phyloP scores from a whole-genome alignment of 2,888 invertebrate species.

The Eilema griseolum region DNA sequence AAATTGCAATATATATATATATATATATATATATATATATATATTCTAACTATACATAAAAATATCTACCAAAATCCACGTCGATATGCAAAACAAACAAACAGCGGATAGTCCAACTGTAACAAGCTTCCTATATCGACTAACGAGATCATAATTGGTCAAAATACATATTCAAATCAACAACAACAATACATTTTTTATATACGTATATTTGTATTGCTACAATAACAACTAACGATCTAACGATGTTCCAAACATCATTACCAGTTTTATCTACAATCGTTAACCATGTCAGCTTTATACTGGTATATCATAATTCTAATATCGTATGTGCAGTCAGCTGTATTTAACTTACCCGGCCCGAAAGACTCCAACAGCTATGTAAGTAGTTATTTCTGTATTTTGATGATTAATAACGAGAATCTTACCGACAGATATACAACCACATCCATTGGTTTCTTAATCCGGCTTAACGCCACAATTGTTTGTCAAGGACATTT shows the following conservation, averaged over 20 bases:
- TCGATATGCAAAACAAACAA: not conserved
- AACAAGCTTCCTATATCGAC: not conserved
- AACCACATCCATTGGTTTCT: too few relatives aligned
- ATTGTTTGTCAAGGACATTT: too few relatives aligned
- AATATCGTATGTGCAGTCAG: not conserved
- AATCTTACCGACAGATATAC: too few relatives aligned
- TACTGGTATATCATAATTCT: not conserved
- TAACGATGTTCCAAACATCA: conserved; percentile 6
- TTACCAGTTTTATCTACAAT: not conserved
- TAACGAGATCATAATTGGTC: not conserved
- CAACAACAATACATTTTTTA: not conserved
- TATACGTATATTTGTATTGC: not conserved
- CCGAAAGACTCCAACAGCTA: conserved; percentile 1
- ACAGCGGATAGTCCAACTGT: not conserved
- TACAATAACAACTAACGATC: not conserved
- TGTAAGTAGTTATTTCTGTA: not conserved
- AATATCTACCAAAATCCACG: not conserved
- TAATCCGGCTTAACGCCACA: too few relatives aligned
- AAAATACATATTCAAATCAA: not conserved
- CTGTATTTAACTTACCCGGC: not conserved
- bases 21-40: too few relatives aligned
- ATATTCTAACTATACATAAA: not conserved
- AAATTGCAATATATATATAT: too few relatives aligned
- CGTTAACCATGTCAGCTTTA: not conserved
- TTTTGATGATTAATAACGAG: not conserved